Base-by-base conservation (phyloP, 2,888 invertebrate genomes). In the Andrena chrysosceles region DNA sequence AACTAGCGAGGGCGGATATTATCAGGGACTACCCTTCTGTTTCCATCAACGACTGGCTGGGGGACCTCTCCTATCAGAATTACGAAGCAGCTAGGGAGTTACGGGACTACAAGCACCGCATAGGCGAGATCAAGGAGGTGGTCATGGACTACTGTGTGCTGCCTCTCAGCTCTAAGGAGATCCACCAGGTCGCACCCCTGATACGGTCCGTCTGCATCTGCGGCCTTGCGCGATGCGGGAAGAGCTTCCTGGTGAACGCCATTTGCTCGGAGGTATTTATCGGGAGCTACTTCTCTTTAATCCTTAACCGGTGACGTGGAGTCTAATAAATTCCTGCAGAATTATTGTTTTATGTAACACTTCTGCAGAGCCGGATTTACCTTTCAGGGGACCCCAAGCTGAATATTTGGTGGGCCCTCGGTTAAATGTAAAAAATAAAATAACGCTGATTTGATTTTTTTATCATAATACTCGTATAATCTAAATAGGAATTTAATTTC, bases 201-300 rank as follows among this genome's bases (percentile, higher is more conserved):
- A 78, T 88, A 13, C 87, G 89, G 78, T 90, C 90, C 35, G 85
- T 88, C 70, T 93, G 97, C 70, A 94, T 98, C 29, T 96, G 96
- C 35, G 98, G 98, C 0, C 96, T 97, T 0, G 94, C 95, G 67
- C 95, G 95, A 35, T 95, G 95, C 49, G 98, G 97, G 0, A 97
- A 98, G 93, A 96, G 95, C 89, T 95, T 96, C 81, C 93, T 98
- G 71, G 95, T 96, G 0, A 95, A 97, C 88, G 97, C 97, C 0
- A 95, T 98, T 35, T 97, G 97, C 85, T 96, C 96, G 1, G 97
- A 97, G 94, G 80, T 91, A 0, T 6, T 7, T 1, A 10, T 16
- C 16, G 16, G 10, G 13, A 42, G 42, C 42, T 13, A 16, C 42
- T 42, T 42, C 42, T 5, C 42, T 42, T 42, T 16, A 13, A 42